These are phyloP conservation scores for Muricea muricata DNA, from an alignment of 92 coral and sea anemone species.

Conservation along the genomic window DNA sequence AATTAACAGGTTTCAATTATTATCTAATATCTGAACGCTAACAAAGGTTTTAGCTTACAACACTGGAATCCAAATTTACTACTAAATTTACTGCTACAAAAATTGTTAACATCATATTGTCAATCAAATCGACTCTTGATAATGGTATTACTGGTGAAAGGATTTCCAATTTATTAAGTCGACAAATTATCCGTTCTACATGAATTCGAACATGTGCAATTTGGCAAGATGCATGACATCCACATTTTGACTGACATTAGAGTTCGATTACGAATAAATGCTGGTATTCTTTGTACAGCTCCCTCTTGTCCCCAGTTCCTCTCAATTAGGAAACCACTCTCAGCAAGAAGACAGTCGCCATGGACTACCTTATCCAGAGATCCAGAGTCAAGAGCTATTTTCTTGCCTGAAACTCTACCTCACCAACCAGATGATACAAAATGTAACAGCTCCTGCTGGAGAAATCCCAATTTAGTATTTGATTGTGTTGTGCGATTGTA, in stretches of 20 bases:
- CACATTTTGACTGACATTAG: slow-evolving; percentile 49
- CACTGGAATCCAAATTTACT: no score
- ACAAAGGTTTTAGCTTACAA: slow-evolving; percentile 16
- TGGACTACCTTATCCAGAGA: slow-evolving; percentile 48
- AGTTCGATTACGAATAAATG: slow-evolving; percentile 52
- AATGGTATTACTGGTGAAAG: slow-evolving; percentile 37
- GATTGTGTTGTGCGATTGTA: slow-evolving; percentile 54
- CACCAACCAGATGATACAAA: slow-evolving; percentile 64
- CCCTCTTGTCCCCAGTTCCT: background rate
- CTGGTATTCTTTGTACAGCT: slow-evolving; percentile 55
- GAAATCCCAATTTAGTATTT: slow-evolving; percentile 39
- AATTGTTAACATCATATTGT: slow-evolving; percentile 38
- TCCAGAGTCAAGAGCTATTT: slow-evolving; percentile 50
- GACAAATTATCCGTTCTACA: slow-evolving; percentile 66
- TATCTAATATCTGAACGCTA: no score
- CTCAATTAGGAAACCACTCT: background rate
- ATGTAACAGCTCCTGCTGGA: slow-evolving; percentile 52
- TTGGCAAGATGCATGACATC: slow-evolving; percentile 58
- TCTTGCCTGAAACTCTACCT: slow-evolving; percentile 65
- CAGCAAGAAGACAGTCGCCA: slow-evolving; percentile 12
- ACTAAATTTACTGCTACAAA: slow-evolving; percentile 45
- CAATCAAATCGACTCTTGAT: slow-evolving; percentile 34
- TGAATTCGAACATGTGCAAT: slow-evolving; percentile 63
- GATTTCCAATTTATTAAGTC: slow-evolving; percentile 48
- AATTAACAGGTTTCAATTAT: no score